phyloP scores from a whole-genome alignment of 2,888 invertebrate species.

The Mellilla xanthometata region DNA sequence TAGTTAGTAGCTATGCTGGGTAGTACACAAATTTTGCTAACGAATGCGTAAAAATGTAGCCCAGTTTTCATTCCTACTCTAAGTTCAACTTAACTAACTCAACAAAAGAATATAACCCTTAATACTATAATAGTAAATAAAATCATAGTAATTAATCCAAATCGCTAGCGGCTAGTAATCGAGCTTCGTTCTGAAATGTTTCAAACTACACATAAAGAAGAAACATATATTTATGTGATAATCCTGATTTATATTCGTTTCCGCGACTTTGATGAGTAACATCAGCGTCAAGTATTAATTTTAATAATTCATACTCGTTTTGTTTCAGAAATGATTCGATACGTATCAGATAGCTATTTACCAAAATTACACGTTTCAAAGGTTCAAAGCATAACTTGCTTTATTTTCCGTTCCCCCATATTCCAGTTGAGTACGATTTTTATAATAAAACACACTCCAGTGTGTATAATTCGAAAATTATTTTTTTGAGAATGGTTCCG shows the following conservation, averaged over 20 bases:
- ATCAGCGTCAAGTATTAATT: constrained; percentile 22
- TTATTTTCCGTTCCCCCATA: constrained; percentile 73
- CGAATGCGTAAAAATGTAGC: too few relatives aligned
- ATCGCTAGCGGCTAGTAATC: too few relatives aligned
- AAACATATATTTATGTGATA: too few relatives aligned
- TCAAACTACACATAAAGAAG: too few relatives aligned
- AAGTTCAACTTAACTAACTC: too few relatives aligned
- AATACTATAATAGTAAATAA: too few relatives aligned
- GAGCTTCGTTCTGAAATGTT: too few relatives aligned
- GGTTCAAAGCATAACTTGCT: constrained; percentile 68
- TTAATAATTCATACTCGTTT: constrained; percentile 45
- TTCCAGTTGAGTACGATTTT: constrained; percentile 71
- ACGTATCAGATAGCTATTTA: constrained; percentile 78
- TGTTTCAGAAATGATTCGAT: constrained; percentile 70
- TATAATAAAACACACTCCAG: constrained; percentile 53
- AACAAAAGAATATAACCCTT: too few relatives aligned
- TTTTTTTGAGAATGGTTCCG: constrained; percentile 38
- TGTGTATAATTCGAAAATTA: constrained; percentile 31
- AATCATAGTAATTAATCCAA: too few relatives aligned
- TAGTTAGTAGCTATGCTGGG: too few relatives aligned
- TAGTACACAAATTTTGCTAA: too few relatives aligned
- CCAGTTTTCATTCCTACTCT: too few relatives aligned
- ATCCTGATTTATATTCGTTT: constrained; percentile 1
- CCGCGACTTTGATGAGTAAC: constrained; percentile 16
- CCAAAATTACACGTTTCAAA: constrained; percentile 76